Conservation (phyloP, 2,113 vertebrate species). For the Plecotus auritus region DNA sequence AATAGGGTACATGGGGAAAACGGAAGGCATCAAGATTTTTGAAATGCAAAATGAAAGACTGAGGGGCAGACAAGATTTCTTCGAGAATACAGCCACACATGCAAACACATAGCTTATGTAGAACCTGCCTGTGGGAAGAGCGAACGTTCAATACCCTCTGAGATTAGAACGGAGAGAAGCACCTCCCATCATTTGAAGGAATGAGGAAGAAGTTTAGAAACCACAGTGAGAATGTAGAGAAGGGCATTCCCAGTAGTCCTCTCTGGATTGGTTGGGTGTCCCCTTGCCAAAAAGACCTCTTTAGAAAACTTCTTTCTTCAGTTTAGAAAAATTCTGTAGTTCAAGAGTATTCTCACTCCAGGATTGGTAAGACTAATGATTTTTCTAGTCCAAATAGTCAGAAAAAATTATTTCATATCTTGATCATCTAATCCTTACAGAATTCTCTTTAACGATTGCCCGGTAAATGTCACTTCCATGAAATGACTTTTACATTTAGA, state of each 20-base stretch:
- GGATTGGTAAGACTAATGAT: neutral
- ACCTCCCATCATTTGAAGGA: neutral
- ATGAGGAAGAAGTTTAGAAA: neutral
- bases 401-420: slow-evolving; percentile 11
- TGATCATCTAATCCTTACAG: neutral
- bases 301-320: neutral
- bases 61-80: neutral
- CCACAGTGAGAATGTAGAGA: neutral
- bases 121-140: neutral
- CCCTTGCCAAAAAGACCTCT: neutral
- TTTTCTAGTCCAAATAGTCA: neutral
- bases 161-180: neutral
- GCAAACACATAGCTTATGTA: neutral
- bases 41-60: neutral
- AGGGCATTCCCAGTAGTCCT: neutral
- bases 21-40: neutral
- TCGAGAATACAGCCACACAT: neutral
- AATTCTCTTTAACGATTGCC: neutral
- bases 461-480: neutral
- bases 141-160: neutral
- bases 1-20: neutral
- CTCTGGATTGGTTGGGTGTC: neutral
- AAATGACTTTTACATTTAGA: slow-evolving; percentile 45
- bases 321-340: neutral
- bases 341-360: neutral